Evolutionary conservation across 2,888 invertebrate genomes (phyloP).

Genomic region (Hypselothyrea guttata): DNA sequence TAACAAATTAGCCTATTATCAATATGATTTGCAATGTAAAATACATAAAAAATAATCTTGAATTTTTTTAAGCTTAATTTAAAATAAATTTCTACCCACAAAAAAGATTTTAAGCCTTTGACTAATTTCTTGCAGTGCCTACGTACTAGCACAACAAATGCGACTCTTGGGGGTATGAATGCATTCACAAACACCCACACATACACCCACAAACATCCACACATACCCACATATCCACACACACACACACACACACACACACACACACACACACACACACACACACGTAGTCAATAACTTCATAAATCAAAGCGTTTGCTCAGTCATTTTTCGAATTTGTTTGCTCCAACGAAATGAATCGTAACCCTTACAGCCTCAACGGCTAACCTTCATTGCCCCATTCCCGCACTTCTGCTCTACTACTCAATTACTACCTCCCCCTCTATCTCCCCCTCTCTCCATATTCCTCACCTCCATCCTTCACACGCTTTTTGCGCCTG

Average conservation of each 20-base stretch:
- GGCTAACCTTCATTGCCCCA: not conserved
- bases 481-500: too few relatives aligned
- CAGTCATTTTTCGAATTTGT: conserved; percentile 76
- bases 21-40: too few relatives aligned
- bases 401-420: not conserved
- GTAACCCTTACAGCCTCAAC: conserved; percentile 30
- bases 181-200: conserved; percentile 4
- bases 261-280: conserved; percentile 12
- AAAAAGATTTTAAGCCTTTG: too few relatives aligned
- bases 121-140: too few relatives aligned
- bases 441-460: not conserved
- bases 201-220: conserved; percentile 7
- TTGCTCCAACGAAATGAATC: conserved; percentile 61
- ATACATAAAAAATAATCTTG: too few relatives aligned
- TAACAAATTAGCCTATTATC: too few relatives aligned
- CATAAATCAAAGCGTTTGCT: conserved; percentile 77
- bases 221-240: conserved; percentile 29
- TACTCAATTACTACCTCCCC: not conserved
- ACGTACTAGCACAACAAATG: conserved; percentile 55
- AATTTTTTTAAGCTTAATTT: too few relatives aligned
- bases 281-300: conserved; percentile 60
- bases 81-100: too few relatives aligned
- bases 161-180: conserved; percentile 48
- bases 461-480: too few relatives aligned
- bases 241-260: conserved; percentile 9